Evolutionary conservation across 2,888 invertebrate genomes (phyloP).

Genomic region (Eurytoma californica): DNA sequence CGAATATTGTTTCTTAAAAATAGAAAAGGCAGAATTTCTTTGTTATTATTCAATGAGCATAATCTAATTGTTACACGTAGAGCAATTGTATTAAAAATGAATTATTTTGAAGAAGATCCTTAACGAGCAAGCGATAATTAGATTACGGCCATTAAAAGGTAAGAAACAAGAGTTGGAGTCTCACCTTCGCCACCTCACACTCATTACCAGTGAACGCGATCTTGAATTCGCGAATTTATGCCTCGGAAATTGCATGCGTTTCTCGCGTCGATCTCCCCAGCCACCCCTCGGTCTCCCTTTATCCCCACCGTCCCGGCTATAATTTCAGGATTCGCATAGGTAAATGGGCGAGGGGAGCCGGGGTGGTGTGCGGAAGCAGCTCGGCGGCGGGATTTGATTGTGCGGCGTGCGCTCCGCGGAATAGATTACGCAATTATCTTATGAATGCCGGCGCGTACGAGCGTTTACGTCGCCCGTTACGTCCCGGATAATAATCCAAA

Average conservation of each 20-base stretch:
- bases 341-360: not conserved
- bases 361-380: conserved; percentile 6
- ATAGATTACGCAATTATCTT: conserved; percentile 56
- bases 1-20: too few relatives aligned
- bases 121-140: too few relatives aligned
- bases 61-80: too few relatives aligned
- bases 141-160: too few relatives aligned
- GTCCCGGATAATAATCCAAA: conserved; percentile 29
- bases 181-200: conserved; percentile 35
- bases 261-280: not conserved
- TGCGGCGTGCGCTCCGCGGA: conserved; percentile 37
- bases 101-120: too few relatives aligned
- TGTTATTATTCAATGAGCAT: too few relatives aligned
- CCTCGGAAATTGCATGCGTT: conserved; percentile 36
- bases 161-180: not conserved
- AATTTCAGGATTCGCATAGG: conserved; percentile 20
- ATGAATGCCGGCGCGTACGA: conserved; percentile 44
- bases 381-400: conserved; percentile 38
- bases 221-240: conserved; percentile 49
- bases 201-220: conserved; percentile 38
- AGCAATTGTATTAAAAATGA: too few relatives aligned
- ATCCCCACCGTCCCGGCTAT: too few relatives aligned
- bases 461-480: conserved; percentile 29
- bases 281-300: too few relatives aligned
- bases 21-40: too few relatives aligned